A percentile compares a stretch with the other conserved stretches of the same genome.
These are phyloP conservation scores for Solea solea DNA, from an alignment of 2,113 vertebrate genomes.

Conservation along the genomic window DNA sequence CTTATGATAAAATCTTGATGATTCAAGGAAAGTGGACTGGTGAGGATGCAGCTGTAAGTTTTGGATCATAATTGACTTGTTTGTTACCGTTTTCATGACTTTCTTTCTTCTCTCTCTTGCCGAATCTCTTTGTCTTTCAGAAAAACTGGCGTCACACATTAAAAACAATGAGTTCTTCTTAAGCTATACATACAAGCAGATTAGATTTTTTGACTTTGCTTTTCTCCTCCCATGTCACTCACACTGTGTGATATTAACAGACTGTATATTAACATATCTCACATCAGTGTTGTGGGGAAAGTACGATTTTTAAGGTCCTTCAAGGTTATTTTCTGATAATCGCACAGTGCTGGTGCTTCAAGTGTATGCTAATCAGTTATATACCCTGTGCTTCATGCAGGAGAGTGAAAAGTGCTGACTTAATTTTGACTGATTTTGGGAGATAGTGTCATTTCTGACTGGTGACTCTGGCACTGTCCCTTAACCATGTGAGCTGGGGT, in stretches of 20 bases:
- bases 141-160: neutral
- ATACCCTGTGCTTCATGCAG: constrained; percentile 4
- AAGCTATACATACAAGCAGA: constrained; percentile 16
- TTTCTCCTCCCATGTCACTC: constrained; percentile 4
- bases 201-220: neutral
- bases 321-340: constrained; percentile 33
- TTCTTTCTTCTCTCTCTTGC: neutral
- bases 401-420: constrained; percentile 19
- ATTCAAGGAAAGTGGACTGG: neutral
- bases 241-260: constrained; percentile 16
- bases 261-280: constrained; percentile 41
- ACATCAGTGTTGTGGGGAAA: constrained; percentile 2
- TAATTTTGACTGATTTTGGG: constrained; percentile 31
- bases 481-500: neutral
- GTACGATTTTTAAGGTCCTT: constrained; percentile 28
- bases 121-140: constrained; percentile 1
- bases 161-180: constrained; percentile 5
- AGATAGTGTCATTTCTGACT: constrained; percentile 1
- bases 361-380: constrained; percentile 28
- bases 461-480: neutral
- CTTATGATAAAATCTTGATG: constrained; percentile 8
- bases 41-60: neutral
- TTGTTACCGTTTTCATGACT: neutral
- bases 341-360: constrained; percentile 14
- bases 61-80: neutral